phyloP scores from a whole-genome alignment of 2,113 vertebrate genomes.

The Accipiter cooperii region DNA sequence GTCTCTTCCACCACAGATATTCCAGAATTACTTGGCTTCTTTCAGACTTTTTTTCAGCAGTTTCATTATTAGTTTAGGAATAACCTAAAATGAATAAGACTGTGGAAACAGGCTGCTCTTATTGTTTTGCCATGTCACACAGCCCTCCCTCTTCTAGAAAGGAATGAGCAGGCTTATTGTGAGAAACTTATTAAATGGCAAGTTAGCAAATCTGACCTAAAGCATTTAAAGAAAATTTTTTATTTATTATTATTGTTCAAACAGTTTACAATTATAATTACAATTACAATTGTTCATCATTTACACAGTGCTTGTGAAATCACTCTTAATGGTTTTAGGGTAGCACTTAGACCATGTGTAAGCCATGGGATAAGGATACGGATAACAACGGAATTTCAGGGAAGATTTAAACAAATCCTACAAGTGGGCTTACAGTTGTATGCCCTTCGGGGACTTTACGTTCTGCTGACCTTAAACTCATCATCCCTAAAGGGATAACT shows the following conservation, averaged over 20 bases:
- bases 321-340: not conserved
- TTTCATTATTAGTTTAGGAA: not conserved
- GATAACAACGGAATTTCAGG: conserved; percentile 46
- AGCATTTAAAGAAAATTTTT: not conserved
- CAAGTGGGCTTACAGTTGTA: not conserved
- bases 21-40: not conserved
- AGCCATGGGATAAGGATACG: not conserved
- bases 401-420: conserved; percentile 41
- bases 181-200: not conserved
- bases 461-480: conserved; percentile 10
- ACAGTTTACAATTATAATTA: not conserved
- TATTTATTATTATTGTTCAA: not conserved
- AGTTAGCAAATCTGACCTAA: not conserved
- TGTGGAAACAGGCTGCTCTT: not conserved
- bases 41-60: not conserved
- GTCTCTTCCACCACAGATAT: not conserved
- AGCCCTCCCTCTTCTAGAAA: not conserved
- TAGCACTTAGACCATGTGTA: not conserved
- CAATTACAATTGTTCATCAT: not conserved
- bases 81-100: not conserved
- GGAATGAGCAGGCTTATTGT: not conserved
- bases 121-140: not conserved
- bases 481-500: not conserved
- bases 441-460: not conserved
- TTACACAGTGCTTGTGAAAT: not conserved